These are phyloP conservation scores for Rambutsinella grinnellia DNA, from an alignment of 2,888 invertebrate species.

Conservation along the genomic window DNA sequence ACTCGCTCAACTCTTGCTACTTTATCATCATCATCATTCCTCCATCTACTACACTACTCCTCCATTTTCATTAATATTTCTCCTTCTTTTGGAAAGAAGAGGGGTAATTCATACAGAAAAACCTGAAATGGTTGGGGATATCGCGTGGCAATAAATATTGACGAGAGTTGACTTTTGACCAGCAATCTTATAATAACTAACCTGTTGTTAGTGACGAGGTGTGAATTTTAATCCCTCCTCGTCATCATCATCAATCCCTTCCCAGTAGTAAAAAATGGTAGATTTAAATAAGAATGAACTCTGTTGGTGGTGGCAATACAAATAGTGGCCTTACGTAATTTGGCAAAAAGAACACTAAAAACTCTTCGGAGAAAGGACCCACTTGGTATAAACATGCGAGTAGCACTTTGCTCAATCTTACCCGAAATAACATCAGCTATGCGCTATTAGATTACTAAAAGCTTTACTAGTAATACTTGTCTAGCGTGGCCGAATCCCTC, in stretches of 20 bases:
- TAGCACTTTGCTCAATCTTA: neutral
- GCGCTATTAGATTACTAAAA: conserved; percentile 24
- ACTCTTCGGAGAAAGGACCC: no score
- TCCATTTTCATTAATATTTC: neutral
- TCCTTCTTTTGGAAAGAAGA: neutral
- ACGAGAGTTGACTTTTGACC: conserved; percentile 56
- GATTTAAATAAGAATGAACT: neutral
- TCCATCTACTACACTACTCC: neutral
- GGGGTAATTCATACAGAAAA: conserved; percentile 3
- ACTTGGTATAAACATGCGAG: no score
- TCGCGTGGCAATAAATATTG: conserved; percentile 64
- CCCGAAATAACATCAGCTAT: neutral
- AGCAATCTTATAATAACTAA: conserved; percentile 51
- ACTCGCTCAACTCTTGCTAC: neutral
- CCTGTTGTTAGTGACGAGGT: conserved; percentile 58
- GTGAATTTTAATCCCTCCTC: conserved; percentile 59
- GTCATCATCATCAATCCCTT: conserved; percentile 16
- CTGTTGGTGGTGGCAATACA: neutral
- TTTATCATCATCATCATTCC: no score
- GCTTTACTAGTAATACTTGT: neutral
- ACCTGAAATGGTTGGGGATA: conserved; percentile 43
- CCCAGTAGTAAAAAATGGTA: neutral
- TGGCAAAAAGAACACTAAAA: neutral
- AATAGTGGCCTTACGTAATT: neutral
- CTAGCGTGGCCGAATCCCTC: neutral